phyloP scores from a whole-genome alignment of 2,888 invertebrate genomes.

The Drosophila antonietae region DNA sequence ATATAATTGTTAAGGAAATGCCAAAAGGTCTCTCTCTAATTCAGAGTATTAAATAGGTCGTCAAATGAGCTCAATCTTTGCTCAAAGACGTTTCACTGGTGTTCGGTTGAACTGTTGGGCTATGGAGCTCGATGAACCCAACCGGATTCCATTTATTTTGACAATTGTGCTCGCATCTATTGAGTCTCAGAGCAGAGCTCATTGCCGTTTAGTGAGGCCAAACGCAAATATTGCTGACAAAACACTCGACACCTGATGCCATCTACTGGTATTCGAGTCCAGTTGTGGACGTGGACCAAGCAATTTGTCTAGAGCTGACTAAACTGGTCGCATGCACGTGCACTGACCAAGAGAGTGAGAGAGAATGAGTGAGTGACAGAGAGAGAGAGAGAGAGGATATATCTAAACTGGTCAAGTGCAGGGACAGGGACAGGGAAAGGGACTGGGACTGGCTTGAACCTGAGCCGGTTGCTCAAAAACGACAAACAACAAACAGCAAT shows the following conservation, averaged over 20 bases:
- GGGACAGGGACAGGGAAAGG: conserved; percentile 28
- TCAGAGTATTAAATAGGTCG: neutral
- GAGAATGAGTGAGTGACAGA: conserved; percentile 6
- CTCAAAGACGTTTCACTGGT: neutral
- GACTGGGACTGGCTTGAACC: conserved; percentile 21
- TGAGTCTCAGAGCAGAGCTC: conserved; percentile 21
- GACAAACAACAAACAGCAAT: conserved; percentile 64
- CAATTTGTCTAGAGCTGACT: conserved; percentile 67
- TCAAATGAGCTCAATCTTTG: neutral
- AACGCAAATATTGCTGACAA: conserved; percentile 83
- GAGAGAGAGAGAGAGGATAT: conserved; percentile 12
- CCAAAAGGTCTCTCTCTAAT: neutral
- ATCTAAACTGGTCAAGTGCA: conserved; percentile 58
- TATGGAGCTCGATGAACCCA: neutral
- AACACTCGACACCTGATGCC: conserved; percentile 83
- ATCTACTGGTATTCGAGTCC: conserved; percentile 42
- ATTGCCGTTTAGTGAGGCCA: conserved; percentile 58
- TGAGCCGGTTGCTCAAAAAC: conserved; percentile 63
- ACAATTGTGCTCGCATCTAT: conserved; percentile 33
- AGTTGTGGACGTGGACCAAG: conserved; percentile 42
- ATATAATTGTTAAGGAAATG: too few species aligned
- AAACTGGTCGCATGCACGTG: conserved; percentile 73
- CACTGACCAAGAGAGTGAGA: conserved; percentile 16
- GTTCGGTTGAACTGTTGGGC: neutral
- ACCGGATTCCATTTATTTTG: conserved; percentile 48